Base-by-base conservation (phyloP, 2,113 vertebrate species). In the Turdus rufiventris region DNA sequence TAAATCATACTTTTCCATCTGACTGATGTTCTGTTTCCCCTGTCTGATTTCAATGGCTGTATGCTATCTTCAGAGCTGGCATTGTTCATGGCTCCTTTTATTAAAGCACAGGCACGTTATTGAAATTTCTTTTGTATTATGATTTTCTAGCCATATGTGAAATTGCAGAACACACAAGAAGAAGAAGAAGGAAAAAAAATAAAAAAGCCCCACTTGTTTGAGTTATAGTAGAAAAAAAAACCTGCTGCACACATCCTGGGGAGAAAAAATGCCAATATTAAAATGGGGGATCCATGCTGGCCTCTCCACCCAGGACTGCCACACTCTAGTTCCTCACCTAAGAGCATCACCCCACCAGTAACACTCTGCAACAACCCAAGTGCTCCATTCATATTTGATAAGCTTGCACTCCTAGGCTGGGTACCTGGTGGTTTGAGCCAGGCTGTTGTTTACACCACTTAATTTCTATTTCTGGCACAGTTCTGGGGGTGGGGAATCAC, bases 1-100 rank as follows among this genome's bases (percentile, higher is more conserved):
- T 97, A 97, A 96, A 96, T 97, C 96, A 91, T 92, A 93, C 91
- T 96, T 95, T 97, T 75, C 85, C 74, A 94, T 95, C 78, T 96
- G 94, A 93, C 79, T 96, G 84, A 81, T 95, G 85, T 68, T 97
- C 91, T 90, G 87, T 95, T 93, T 95, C 89, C n/a, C 82, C 94
- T 77, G 28, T 96, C 95, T 79, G 93, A 92, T 95, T 97, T 85
- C 84, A 95, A 78, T 73, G 91, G 38, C 45, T 91, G 38, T 79
- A 17, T 70, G 54, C 91, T 91, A 83, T 96, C 97, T 95, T 81
- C 95, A 75, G 95, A 95, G 73, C 88, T 75, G 81, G 81, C 79
- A 87, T 93, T 91, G 77, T 97, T 95, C 94, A 63, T 29, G 50
- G 60, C 82, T 94, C 72, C 89, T 96, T 96, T 95, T 97, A 96